Conservation (phyloP, 2,113 vertebrate species). For the Heterocephalus glaber region DNA sequence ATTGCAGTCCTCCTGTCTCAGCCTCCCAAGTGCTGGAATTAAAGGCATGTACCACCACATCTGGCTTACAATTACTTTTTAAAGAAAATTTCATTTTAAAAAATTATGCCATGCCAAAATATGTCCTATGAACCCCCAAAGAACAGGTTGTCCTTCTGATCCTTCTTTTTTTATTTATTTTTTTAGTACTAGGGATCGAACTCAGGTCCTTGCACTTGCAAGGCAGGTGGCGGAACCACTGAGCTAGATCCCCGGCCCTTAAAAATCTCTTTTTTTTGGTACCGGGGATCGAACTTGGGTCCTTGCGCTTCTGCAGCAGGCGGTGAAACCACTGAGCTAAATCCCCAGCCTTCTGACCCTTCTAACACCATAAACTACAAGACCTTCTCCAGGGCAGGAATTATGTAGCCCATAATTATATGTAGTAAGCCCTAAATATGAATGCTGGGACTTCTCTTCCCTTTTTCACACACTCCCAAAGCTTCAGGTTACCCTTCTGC, state of each 20-base stretch:
- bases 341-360: too few relatives aligned
- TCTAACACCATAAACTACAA: not conserved
- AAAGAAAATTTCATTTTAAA: not conserved
- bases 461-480: not conserved
- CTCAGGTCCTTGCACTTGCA: too few relatives aligned
- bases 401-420: constrained; percentile 5
- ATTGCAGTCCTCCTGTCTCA: not conserved
- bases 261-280: too few relatives aligned
- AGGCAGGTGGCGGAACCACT: too few relatives aligned
- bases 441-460: not conserved
- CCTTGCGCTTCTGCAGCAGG: too few relatives aligned
- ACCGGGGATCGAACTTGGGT: too few relatives aligned
- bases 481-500: not conserved
- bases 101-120: not conserved
- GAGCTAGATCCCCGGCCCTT: too few relatives aligned
- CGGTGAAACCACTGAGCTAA: too few relatives aligned
- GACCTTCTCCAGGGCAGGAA: not conserved
- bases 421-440: constrained; percentile 18
- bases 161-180: too few relatives aligned
- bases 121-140: not conserved
- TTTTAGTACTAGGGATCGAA: too few relatives aligned
- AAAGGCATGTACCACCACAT: not conserved
- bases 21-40: not conserved
- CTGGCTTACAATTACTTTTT: not conserved
- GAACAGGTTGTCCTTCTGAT: not conserved